A percentile compares a stretch with the other conserved stretches of the same genome.
phyloP scores from a whole-genome alignment of 2,888 invertebrate species.

The Lycia hirtaria region DNA sequence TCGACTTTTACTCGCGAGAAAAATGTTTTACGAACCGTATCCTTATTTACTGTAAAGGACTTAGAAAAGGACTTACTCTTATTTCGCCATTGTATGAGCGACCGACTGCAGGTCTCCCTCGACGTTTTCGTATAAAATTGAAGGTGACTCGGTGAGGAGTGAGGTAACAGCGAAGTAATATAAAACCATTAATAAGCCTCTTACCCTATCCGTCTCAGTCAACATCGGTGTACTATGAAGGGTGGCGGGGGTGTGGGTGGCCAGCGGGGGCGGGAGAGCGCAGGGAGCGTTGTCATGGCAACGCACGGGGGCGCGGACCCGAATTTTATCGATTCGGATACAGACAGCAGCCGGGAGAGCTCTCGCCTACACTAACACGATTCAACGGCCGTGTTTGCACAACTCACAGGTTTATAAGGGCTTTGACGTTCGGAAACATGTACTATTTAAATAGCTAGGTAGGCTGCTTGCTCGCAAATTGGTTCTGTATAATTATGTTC shows the following conservation, averaged over 20 bases:
- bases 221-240: constrained; percentile 79
- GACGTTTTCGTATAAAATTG: constrained; percentile 32
- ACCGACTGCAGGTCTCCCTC: constrained; percentile 17
- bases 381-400: constrained; percentile 81
- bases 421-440: constrained; percentile 76
- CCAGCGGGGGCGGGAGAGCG: constrained; percentile 54
- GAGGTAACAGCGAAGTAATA: constrained; percentile 72
- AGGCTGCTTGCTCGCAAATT: constrained; percentile 52
- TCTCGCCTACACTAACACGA: constrained; percentile 80
- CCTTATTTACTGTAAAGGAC: constrained; percentile 40
- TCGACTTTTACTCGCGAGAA: constrained; percentile 47
- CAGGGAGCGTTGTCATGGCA: constrained; percentile 72
- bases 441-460: constrained; percentile 60
- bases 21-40: constrained; percentile 40
- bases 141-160: constrained; percentile 35
- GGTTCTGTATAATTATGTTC: constrained; percentile 53
- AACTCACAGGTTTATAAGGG: constrained; percentile 79
- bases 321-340: constrained; percentile 84
- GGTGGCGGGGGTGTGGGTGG: constrained; percentile 62
- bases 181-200: constrained; percentile 85
- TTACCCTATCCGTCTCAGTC: constrained; percentile 85
- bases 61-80: constrained; percentile 8
- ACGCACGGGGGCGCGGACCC: constrained; percentile 82
- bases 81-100: constrained; percentile 19
- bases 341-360: constrained; percentile 81